These are phyloP conservation scores for Dryobates pubescens DNA, from an alignment of 2,797 vertebrate genomes.

Conservation along the genomic window DNA sequence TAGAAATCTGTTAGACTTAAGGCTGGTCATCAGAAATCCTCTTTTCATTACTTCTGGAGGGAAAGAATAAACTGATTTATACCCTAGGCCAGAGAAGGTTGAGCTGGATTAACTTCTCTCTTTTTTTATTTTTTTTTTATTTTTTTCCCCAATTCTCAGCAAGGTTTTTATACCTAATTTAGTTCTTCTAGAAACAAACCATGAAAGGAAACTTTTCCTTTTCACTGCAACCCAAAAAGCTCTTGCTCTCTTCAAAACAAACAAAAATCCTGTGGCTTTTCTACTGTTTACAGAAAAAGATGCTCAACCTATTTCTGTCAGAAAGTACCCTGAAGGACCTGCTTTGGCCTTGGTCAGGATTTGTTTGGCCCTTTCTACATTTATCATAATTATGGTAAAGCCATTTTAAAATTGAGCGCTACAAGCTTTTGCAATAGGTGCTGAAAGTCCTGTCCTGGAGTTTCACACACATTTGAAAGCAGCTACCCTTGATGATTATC, in stretches of 20 bases:
- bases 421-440: neutral
- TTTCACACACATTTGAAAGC: slow-evolving; percentile 8
- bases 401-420: neutral
- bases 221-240: too few species aligned
- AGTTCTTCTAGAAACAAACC: neutral
- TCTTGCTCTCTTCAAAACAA: neutral
- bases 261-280: neutral
- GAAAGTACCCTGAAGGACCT: neutral
- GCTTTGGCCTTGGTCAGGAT: neutral
- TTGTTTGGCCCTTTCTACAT: neutral
- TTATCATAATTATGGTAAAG: neutral
- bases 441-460: neutral
- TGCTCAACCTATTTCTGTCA: neutral
- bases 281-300: neutral
- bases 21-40: neutral
- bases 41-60: neutral
- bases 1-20: neutral
- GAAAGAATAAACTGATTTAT: neutral
- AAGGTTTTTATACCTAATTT: neutral
- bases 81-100: neutral
- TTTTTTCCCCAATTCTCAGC: neutral
- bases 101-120: neutral
- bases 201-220: neutral
- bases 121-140: neutral
- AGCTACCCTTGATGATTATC: slow-evolving; percentile 32